Percentiles rank a stretch among this genome's conserved stretches.
Conservation (phyloP, 2,888 invertebrate species). For the Eupithecia centaureata region DNA sequence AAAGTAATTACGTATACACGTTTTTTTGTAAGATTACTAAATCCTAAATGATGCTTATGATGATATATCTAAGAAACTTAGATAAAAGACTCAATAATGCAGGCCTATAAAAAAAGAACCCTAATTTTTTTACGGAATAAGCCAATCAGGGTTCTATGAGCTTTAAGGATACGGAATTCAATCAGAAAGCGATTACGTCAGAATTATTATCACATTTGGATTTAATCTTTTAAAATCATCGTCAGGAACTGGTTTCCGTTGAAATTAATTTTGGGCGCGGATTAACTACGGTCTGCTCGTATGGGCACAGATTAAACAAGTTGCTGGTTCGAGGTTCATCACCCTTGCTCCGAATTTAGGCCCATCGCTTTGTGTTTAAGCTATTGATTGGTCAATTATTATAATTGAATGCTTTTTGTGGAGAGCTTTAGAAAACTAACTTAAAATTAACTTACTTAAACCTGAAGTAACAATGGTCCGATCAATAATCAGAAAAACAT, state of each 20-base stretch:
- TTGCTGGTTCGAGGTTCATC: slow-evolving; percentile 53
- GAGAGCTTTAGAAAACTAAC: slow-evolving; percentile 16
- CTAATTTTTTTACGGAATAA: neutral
- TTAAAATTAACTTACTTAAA: neutral
- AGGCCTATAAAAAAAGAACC: neutral
- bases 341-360: slow-evolving; percentile 43
- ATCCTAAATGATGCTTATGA: too few relatives aligned
- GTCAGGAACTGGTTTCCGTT: slow-evolving; percentile 52
- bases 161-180: slow-evolving; percentile 20
- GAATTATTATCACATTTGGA: slow-evolving; percentile 34
- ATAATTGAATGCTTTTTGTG: slow-evolving; percentile 34
- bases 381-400: slow-evolving; percentile 41
- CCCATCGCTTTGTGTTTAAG: slow-evolving; percentile 37
- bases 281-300: slow-evolving; percentile 52
- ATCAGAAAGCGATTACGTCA: slow-evolving; percentile 33
- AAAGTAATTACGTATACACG: too few relatives aligned
- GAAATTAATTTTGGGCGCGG: slow-evolving; percentile 60
- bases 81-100: too few relatives aligned
- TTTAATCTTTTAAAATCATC: slow-evolving; percentile 32
- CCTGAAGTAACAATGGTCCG: neutral
- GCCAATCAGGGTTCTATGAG: neutral
- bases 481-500: too few relatives aligned
- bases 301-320: slow-evolving; percentile 24
- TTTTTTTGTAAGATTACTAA: too few relatives aligned
- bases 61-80: too few relatives aligned